Percentiles rank a stretch among this genome's conserved stretches.
These are phyloP conservation scores for Onychorhynchus coronatus DNA, from an alignment of 2,113 vertebrate species.

Conservation along the genomic window DNA sequence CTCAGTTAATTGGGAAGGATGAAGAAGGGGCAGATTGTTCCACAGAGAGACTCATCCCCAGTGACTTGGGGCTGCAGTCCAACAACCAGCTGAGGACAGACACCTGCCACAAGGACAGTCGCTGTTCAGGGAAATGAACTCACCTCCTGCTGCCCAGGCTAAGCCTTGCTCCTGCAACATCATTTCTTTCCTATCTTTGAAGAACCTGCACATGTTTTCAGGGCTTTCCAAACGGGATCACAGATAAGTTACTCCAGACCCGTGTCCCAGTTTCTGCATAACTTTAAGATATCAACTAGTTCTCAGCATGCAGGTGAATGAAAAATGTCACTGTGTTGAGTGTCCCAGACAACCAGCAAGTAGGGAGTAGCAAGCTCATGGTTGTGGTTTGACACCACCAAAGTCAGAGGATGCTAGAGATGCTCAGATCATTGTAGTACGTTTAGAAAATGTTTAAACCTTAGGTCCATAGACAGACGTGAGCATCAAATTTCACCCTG, in stretches of 20 bases:
- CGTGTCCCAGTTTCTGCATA: background rate
- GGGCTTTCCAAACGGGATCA: background rate
- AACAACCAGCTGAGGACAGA: background rate
- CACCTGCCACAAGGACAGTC: fast-evolving
- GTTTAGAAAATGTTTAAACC: background rate
- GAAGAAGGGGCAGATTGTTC: background rate
- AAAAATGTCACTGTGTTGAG: background rate
- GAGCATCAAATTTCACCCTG: background rate
- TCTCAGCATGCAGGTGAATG: background rate
- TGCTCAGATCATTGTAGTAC: background rate
- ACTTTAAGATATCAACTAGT: background rate
- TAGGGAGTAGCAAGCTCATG: background rate
- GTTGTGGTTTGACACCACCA: background rate
- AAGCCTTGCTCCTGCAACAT: background rate
- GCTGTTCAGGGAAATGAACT: fast-evolving
- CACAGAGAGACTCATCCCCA: background rate
- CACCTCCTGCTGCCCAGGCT: background rate
- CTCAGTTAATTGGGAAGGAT: background rate
- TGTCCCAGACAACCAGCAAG: background rate
- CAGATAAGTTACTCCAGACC: background rate
- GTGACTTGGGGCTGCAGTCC: background rate
- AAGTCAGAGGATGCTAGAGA: background rate
- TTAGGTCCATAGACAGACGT: background rate
- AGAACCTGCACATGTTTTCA: background rate
- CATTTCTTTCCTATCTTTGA: background rate